Evolutionary conservation across 30 jellyfish, hydroid and myxozoan genomes (phyloP).

Genomic region (Cassiopea andromeda): DNA sequence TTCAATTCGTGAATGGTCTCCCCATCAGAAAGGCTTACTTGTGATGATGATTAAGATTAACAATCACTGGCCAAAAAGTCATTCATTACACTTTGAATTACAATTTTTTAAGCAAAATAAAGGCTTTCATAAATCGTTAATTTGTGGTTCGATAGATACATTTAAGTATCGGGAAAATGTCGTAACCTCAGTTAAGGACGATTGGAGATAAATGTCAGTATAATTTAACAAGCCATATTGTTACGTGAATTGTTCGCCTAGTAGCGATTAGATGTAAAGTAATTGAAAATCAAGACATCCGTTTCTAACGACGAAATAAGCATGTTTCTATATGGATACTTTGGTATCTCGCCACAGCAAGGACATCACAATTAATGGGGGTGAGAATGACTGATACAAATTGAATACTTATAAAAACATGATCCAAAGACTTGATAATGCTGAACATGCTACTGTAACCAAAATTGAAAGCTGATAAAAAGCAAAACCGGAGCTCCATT

Average conservation of each 20-base stretch:
- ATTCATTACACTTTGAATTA: neutral
- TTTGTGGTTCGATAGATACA: neutral
- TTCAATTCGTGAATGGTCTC: neutral
- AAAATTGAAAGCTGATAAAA: too few species aligned
- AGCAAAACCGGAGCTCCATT: too few species aligned
- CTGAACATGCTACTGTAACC: too few species aligned
- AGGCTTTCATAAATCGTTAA: neutral
- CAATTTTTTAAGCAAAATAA: neutral
- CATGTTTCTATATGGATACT: too few species aligned
- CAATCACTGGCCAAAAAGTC: neutral
- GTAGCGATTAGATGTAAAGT: too few species aligned
- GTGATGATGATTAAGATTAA: neutral
- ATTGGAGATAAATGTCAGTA: neutral
- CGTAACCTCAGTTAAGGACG: conserved; percentile 7
- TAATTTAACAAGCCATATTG: neutral
- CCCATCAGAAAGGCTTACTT: neutral
- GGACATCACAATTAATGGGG: too few species aligned
- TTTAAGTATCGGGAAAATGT: neutral
- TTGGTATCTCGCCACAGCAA: too few species aligned
- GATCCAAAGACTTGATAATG: too few species aligned
- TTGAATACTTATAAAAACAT: too few species aligned
- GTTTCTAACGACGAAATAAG: too few species aligned
- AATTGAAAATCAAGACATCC: too few species aligned
- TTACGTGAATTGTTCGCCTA: neutral
- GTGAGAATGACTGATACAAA: too few species aligned